Evolutionary conservation across 2,888 invertebrate genomes (phyloP).

Genomic region (Gryllus longicercus): DNA sequence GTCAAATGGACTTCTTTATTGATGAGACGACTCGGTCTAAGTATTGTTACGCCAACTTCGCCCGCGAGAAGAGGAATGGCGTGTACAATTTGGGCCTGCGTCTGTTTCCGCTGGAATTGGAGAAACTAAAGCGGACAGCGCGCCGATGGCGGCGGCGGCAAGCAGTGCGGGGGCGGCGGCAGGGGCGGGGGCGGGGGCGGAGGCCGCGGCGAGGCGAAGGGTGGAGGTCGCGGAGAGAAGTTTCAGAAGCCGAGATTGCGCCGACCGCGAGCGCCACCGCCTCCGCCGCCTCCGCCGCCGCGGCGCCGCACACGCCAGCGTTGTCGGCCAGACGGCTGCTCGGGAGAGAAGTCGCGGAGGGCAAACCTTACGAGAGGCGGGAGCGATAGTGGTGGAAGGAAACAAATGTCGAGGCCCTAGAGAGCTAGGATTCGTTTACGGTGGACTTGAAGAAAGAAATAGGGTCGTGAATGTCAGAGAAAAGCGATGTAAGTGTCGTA

Average conservation of each 20-base stretch:
- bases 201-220: neutral
- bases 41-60: conserved; percentile 17
- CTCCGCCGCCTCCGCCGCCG: neutral
- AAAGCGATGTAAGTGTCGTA: no score
- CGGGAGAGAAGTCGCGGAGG: no score
- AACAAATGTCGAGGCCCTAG: no score
- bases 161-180: neutral
- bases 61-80: conserved; percentile 6
- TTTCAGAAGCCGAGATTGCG: conserved; percentile 7
- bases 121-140: conserved; percentile 1
- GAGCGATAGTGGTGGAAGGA: no score
- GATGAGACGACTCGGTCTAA: neutral
- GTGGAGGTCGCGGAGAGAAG: neutral
- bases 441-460: no score
- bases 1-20: conserved; percentile 17
- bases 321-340: no score
- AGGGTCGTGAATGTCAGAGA: no score
- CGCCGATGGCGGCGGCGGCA: neutral
- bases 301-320: no score
- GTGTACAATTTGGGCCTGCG: neutral
- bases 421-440: no score
- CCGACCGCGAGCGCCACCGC: neutral
- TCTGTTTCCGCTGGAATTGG: conserved; percentile 9
- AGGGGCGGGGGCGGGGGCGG: neutral
- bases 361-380: no score